These are phyloP conservation scores for Chaetophractus vellerosus DNA, from an alignment of 2,797 vertebrate species.

Conservation along the genomic window DNA sequence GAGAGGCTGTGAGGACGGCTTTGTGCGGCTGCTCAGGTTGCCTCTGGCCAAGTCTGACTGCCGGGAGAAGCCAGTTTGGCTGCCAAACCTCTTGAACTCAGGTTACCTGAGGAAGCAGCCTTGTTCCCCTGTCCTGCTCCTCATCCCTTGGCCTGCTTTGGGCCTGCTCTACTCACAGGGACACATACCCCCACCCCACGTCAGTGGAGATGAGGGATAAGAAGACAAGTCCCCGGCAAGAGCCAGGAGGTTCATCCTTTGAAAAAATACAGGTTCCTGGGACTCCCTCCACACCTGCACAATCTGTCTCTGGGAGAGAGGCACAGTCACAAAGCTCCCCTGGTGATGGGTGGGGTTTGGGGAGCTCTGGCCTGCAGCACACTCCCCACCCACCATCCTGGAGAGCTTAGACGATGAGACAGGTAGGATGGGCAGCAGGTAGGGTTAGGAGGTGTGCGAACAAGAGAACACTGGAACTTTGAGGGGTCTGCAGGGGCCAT, in stretches of 20 bases:
- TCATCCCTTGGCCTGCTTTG: not conserved
- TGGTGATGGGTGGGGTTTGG: not conserved
- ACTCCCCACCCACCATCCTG: not conserved
- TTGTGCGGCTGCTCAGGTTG: not conserved
- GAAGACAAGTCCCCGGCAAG: not conserved
- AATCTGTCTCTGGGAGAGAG: not conserved
- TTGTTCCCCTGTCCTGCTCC: not conserved
- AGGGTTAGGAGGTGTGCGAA: not conserved
- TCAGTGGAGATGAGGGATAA: not conserved
- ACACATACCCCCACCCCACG: not conserved
- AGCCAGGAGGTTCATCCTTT: not conserved
- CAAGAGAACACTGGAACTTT: not conserved
- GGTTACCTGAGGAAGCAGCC: conserved; percentile 36
- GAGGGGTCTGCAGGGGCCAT: not conserved
- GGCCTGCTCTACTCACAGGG: not conserved
- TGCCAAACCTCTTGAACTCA: conserved; percentile 20
- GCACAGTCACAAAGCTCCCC: not conserved
- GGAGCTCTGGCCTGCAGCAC: too few relatives aligned
- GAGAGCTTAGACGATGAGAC: not conserved
- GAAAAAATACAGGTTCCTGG: not conserved
- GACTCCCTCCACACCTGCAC: not conserved
- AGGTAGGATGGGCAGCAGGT: not conserved
- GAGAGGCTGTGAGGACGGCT: conserved; percentile 14
- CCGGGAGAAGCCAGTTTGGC: not conserved
- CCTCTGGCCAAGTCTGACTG: not conserved